These are phyloP conservation scores for Pyrochroa serraticornis DNA, from an alignment of 2,888 invertebrate genomes.

Conservation along the genomic window DNA sequence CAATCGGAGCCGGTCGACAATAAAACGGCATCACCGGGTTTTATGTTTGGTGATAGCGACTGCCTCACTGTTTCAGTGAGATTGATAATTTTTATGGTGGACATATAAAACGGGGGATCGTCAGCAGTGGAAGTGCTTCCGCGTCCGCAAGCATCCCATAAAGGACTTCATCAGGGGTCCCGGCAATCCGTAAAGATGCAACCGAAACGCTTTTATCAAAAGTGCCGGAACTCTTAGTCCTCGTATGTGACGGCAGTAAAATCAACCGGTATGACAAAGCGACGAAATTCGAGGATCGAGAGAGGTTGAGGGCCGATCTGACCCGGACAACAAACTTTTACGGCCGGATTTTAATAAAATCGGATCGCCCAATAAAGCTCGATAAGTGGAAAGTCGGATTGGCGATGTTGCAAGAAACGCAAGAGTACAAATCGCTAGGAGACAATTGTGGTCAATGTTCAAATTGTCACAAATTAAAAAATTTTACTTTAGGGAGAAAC, in stretches of 20 bases:
- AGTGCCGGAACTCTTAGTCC: conserved; percentile 29
- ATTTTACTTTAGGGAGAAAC: too few species aligned
- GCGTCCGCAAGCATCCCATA: conserved; percentile 37
- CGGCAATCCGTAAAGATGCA: conserved; percentile 45
- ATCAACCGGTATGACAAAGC: conserved; percentile 35
- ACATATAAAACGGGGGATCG: conserved; percentile 45
- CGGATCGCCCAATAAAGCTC: conserved; percentile 11
- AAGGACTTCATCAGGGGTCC: conserved; percentile 46
- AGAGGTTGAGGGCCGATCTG: conserved; percentile 8
- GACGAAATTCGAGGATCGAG: conserved; percentile 25
- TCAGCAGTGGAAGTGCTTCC: conserved; percentile 28
- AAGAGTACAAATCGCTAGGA: too few species aligned
- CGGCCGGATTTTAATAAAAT: conserved; percentile 21
- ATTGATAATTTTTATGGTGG: conserved; percentile 53
- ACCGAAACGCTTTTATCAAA: conserved; percentile 41
- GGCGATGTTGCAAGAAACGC: too few species aligned
- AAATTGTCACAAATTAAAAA: too few species aligned
- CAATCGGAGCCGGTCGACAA: conserved; percentile 34
- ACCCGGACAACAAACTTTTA: conserved; percentile 7
- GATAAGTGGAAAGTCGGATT: too few species aligned
- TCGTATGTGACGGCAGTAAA: conserved; percentile 40
- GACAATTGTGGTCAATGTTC: too few species aligned
- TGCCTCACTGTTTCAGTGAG: conserved; percentile 47
- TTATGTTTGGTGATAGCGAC: conserved; percentile 46
- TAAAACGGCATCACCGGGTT: conserved; percentile 43